Evolutionary conservation across 2,888 invertebrate species (phyloP).

Genomic region (Hololepta plana): DNA sequence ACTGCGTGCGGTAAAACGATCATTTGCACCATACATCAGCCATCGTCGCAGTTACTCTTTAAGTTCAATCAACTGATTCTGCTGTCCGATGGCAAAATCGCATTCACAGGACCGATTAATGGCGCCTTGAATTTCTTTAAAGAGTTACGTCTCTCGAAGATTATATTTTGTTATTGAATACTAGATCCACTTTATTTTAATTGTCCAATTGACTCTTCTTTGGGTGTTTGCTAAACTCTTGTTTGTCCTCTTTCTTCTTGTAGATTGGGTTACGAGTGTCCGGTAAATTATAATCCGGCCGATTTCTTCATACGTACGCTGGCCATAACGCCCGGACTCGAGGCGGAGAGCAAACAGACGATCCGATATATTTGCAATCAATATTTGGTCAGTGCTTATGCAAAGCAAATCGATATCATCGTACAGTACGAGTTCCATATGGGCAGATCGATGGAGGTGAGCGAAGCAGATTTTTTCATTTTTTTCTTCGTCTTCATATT

Average conservation of each 20-base stretch:
- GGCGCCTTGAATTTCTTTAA: constrained; percentile 51
- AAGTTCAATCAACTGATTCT: constrained; percentile 65
- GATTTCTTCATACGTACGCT: constrained; percentile 77
- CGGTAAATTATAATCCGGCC: constrained; percentile 72
- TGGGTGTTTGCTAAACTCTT: background rate
- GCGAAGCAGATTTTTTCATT: too few species aligned
- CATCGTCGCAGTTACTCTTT: constrained; percentile 71
- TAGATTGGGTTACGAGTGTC: constrained; percentile 59
- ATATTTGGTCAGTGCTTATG: constrained; percentile 59
- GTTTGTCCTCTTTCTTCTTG: constrained; percentile 8
- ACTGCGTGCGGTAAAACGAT: constrained; percentile 68
- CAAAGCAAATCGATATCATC: constrained; percentile 56
- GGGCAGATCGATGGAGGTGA: constrained; percentile 34
- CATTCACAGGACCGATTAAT: constrained; percentile 57
- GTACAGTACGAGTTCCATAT: constrained; percentile 56
- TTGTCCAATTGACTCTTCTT: background rate
- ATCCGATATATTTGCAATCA: constrained; percentile 59
- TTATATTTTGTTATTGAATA: constrained; percentile 4
- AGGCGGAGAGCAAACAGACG: constrained; percentile 48
- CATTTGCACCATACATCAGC: constrained; percentile 88
- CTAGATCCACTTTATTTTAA: constrained; percentile 2
- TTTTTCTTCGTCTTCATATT: too few species aligned
- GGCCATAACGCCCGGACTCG: constrained; percentile 61
- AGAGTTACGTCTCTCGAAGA: constrained; percentile 28
- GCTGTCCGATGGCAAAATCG: constrained; percentile 73